A percentile compares a stretch with the other conserved stretches of the same genome.
These are phyloP conservation scores for Eupleurogrammus muticus DNA, from an alignment of 2,797 vertebrate species.

Conservation along the genomic window DNA sequence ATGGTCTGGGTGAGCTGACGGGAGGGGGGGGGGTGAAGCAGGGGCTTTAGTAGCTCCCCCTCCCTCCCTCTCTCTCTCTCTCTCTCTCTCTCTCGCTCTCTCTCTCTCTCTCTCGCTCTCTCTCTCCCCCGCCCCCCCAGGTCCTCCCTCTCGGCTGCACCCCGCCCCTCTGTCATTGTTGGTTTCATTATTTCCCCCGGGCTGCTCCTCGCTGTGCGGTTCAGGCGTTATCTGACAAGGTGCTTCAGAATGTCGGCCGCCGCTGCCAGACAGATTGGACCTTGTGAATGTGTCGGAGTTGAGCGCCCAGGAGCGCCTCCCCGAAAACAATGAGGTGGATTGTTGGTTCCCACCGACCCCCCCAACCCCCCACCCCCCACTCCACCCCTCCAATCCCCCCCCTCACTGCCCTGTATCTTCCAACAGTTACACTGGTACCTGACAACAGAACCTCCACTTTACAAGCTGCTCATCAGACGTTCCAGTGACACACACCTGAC, in stretches of 20 bases:
- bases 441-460: conserved; percentile 13
- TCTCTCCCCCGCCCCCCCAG: neutral
- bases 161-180: conserved; percentile 71
- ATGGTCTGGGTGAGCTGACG: conserved; percentile 76
- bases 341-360: conserved; percentile 38
- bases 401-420: neutral
- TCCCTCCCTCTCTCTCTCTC: neutral
- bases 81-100: conserved; percentile 2
- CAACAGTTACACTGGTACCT: conserved; percentile 26
- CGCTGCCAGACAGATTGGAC: conserved; percentile 87
- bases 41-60: conserved; percentile 56
- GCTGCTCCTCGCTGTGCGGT: conserved; percentile 73
- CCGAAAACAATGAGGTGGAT: conserved; percentile 60
- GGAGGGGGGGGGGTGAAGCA: conserved; percentile 18
- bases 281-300: conserved; percentile 82
- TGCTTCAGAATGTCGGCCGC: conserved; percentile 88
- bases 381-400: neutral
- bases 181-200: conserved; percentile 58
- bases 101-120: conserved; percentile 33
- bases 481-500: no score
- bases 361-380: neutral
- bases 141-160: conserved; percentile 33
- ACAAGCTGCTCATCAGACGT: no score
- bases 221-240: conserved; percentile 85
- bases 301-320: conserved; percentile 74